Conservation (phyloP, 1,140 invertebrate genomes). For the Lysiphlebus fabarum region DNA sequence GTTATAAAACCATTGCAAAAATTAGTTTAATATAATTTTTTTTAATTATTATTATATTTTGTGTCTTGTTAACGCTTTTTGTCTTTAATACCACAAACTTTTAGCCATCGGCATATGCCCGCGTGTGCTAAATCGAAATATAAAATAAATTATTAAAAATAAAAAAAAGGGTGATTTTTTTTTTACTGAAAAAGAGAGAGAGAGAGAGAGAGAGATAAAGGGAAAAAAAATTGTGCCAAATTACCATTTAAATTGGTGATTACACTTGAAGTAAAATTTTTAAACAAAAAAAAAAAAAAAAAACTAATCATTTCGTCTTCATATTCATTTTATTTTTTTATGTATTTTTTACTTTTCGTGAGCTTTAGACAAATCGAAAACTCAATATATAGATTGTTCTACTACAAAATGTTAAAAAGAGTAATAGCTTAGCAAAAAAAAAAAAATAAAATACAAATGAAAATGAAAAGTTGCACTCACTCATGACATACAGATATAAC, state of each 20-base stretch:
- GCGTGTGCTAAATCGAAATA: conserved; percentile 25
- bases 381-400: too few relatives aligned
- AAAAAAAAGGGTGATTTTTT: conserved; percentile 25
- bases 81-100: conserved; percentile 14
- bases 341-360: not conserved
- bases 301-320: too few relatives aligned
- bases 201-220: too few relatives aligned
- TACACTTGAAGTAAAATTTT: conserved; percentile 8
- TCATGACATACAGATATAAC: too few relatives aligned
- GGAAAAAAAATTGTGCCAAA: conserved; percentile 47
- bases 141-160: not conserved
- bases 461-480: conserved; percentile 52
- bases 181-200: conserved; percentile 31
- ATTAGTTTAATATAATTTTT: conserved; percentile 8
- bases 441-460: conserved; percentile 21
- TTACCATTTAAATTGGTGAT: conserved; percentile 54
- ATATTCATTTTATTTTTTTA: not conserved
- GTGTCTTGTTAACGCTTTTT: conserved; percentile 49
- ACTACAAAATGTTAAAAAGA: conserved; percentile 8
- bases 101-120: not conserved
- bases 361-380: conserved; percentile 14
- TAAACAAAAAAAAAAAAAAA: not conserved
- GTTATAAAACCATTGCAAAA: not conserved
- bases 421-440: conserved; percentile 22
- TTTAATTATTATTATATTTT: conserved; percentile 7